Conservation (phyloP, 2,113 vertebrate genomes). For the Solea senegalensis region DNA sequence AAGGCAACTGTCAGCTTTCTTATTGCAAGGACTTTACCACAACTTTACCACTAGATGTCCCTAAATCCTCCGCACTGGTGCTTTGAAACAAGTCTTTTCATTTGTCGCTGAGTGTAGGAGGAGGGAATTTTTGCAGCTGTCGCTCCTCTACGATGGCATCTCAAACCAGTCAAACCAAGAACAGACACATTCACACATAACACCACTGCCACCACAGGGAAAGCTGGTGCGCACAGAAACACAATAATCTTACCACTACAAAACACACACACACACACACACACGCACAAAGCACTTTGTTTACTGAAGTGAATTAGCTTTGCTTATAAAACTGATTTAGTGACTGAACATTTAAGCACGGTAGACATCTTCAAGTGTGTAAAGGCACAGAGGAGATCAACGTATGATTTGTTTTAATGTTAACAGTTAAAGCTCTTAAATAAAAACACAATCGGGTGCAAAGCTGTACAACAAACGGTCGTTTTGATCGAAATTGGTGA, state of each 20-base stretch:
- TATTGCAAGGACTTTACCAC: background rate
- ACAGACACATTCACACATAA: no score
- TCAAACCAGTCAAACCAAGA: no score
- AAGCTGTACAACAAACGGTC: background rate
- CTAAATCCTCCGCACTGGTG: background rate
- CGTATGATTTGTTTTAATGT: slow-evolving; percentile 18
- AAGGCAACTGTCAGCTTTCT: no score
- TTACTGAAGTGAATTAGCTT: background rate
- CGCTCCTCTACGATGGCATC: no score
- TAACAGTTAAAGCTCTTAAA: background rate
- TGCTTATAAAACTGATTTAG: background rate
- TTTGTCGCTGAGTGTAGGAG: no score
- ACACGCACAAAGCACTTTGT: background rate
- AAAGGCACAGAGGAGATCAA: slow-evolving; percentile 31
- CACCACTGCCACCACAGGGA: no score
- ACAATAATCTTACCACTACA: no score
- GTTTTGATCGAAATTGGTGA: no score
- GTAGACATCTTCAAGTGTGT: slow-evolving; percentile 9
- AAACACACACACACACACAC: no score
- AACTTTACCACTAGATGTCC: background rate
- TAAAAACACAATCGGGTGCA: slow-evolving; percentile 2
- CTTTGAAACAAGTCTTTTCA: background rate
- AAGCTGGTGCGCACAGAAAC: no score
- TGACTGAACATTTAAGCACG: background rate
- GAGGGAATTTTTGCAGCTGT: no score